Base-by-base conservation (phyloP, 1,140 invertebrate genomes). In the Megathymus violae region DNA sequence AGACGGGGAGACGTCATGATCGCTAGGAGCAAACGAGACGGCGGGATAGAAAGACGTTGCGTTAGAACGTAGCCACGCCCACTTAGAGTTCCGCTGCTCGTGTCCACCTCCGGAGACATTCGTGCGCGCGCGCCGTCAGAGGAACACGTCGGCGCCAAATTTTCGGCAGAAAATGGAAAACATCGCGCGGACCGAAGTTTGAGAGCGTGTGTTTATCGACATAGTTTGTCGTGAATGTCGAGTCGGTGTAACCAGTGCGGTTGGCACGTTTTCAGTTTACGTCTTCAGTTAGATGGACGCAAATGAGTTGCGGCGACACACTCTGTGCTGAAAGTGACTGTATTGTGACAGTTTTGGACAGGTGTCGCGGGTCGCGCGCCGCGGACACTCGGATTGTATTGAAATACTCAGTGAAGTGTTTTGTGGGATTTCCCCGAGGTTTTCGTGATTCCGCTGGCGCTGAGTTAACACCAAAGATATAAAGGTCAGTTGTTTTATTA, bases 31-130 rank as follows among this genome's bases (percentile, higher is more conserved):
- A 71, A 89, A 13, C 14, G 75, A 76, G 87, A 82, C 59, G 66
- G 69, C 38, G 62, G 22, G 65, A 81, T 50, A 65, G 64, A 80
- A 80, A 82, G 81, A 88, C 64, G 85, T 85, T 88, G 80, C 82
- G 87, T 87, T 90, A 90, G 85, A 87, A 73, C 48, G 65, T 78
- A 62, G 76, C 85, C 84, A 82, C 87, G 84, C 87, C 87, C 76
- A n/a, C 62, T 59, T 61, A 54, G 61, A 51, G 77, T 68, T 73
- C 78, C 74, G 68, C 67, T 61, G 73, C 66, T 68, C 67, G 78
- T 81, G 64, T 79, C 83, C 88, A 78, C 88, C 85, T 87, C 76
- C 76, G 74, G 60, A 61, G 58, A 77, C 84, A 90, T 90, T 90
- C 80, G 84, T 90, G 85, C 85, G 88, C 88, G 79, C 74, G 82